A percentile compares a stretch with the other conserved stretches of the same genome.
Conservation (phyloP, 2,113 vertebrate species). For the Erythrolamprus reginae region DNA sequence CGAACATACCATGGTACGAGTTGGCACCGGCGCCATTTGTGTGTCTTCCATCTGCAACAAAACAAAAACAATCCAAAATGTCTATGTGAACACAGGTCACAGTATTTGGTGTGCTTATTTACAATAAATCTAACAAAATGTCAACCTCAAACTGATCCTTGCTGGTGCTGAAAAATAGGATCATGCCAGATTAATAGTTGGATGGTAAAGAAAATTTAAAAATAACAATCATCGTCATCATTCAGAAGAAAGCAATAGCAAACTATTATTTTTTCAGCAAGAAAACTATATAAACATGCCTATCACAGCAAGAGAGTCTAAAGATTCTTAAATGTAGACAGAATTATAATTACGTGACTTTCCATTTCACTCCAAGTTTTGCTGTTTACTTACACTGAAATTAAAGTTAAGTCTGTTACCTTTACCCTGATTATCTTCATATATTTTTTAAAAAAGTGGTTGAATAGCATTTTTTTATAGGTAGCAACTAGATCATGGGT, state of each 20-base stretch:
- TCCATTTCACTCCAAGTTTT: not conserved
- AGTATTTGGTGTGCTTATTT: not conserved
- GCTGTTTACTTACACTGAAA: not conserved
- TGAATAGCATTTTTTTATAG: not conserved
- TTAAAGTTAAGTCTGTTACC: not conserved
- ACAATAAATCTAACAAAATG: not conserved
- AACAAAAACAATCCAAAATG: not conserved
- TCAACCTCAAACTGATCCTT: not conserved
- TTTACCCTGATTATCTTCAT: not conserved
- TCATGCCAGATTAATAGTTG: not conserved
- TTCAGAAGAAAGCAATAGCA: not conserved
- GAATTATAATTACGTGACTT: not conserved
- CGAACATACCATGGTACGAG: conserved; percentile 88
- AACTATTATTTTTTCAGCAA: not conserved
- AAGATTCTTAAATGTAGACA: not conserved
- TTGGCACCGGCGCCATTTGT: conserved; percentile 96
- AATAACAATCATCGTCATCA: not conserved
- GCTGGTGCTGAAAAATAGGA: not conserved
- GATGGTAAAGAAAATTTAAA: not conserved
- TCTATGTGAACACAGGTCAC: not conserved
- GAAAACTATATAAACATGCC: not conserved
- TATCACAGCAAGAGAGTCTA: not conserved
- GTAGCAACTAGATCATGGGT: too few relatives aligned
- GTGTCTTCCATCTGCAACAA: conserved; percentile 88
- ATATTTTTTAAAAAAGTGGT: not conserved